Conservation (phyloP, 2,113 vertebrate genomes). For the Centrocercus urophasianus region DNA sequence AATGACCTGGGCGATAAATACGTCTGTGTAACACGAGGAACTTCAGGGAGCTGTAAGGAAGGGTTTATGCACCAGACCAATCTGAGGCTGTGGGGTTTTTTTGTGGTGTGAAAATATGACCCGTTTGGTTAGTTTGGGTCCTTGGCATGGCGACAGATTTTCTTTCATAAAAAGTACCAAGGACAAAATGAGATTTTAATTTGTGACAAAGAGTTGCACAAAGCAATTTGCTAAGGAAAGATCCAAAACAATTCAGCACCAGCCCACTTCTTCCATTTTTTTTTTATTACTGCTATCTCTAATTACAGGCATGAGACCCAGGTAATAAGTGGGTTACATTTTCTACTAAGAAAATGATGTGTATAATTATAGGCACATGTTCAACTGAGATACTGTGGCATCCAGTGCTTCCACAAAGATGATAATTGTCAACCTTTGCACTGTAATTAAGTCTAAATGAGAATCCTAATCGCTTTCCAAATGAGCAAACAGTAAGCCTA, state of each 20-base stretch:
- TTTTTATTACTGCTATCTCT: slow-evolving; percentile 68
- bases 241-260: neutral
- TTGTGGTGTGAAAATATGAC: neutral
- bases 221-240: neutral
- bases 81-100: neutral
- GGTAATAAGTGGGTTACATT: slow-evolving; percentile 74
- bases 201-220: neutral
- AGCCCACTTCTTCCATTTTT: slow-evolving; percentile 9
- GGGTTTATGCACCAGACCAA: neutral
- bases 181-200: neutral
- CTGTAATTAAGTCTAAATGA: slow-evolving; percentile 82
- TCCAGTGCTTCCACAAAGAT: slow-evolving; percentile 68
- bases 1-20: neutral
- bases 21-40: neutral
- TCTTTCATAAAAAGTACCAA: neutral
- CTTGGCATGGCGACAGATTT: neutral
- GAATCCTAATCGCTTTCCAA: slow-evolving; percentile 78
- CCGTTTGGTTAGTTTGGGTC: neutral
- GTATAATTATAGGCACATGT: slow-evolving; percentile 79
- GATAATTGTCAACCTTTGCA: slow-evolving; percentile 81
- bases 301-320: slow-evolving; percentile 75
- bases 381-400: slow-evolving; percentile 72
- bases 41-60: neutral
- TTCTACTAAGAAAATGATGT: slow-evolving; percentile 77
- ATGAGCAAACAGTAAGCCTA: slow-evolving; percentile 75